These are phyloP conservation scores for Platalea minor DNA, from an alignment of 2,797 vertebrate genomes.

Conservation along the genomic window DNA sequence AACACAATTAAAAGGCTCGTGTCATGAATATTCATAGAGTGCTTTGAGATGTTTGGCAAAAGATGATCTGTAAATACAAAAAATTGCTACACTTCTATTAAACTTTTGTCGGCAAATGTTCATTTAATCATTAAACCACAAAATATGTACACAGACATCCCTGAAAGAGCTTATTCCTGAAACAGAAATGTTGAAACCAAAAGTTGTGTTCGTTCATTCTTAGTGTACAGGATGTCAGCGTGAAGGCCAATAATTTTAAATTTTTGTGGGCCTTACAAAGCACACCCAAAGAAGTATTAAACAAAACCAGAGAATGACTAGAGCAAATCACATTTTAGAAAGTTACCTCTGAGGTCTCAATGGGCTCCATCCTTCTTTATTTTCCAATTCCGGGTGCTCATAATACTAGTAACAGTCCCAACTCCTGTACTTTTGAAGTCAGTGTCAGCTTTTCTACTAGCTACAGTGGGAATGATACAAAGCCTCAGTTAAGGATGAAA, in stretches of 20 bases:
- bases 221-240: background rate
- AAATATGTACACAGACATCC: background rate
- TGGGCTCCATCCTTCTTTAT: background rate
- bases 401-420: background rate
- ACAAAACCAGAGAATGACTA: background rate
- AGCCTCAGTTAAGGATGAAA: background rate
- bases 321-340: background rate
- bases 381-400: background rate
- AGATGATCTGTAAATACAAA: background rate
- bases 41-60: background rate
- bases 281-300: background rate
- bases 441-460: background rate
- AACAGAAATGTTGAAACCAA: background rate
- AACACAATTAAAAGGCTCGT: background rate
- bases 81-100: background rate
- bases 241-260: background rate
- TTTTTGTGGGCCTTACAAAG: background rate
- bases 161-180: background rate
- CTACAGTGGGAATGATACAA: background rate
- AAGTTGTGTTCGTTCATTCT: background rate
- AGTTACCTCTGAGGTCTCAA: background rate
- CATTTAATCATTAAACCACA: background rate
- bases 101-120: background rate
- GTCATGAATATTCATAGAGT: slow-evolving; percentile 3
- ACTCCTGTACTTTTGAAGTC: background rate